Conservation (phyloP, 2,113 vertebrate species). For the Varanus salvator region DNA sequence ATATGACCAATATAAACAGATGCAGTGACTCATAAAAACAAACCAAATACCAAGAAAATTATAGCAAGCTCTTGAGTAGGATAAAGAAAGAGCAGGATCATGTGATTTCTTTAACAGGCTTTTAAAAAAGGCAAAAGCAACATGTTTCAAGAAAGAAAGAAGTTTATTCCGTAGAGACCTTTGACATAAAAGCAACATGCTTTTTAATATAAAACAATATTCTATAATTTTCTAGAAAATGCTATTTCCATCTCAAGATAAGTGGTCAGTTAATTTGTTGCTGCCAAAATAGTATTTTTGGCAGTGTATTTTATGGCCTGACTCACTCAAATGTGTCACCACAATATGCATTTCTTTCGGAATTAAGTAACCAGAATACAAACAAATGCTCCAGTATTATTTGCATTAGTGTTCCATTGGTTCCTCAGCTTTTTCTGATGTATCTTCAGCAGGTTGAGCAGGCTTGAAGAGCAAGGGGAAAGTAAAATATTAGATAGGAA, state of each 20-base stretch:
- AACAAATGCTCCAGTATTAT: conserved; percentile 53
- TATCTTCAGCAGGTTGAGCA: conserved; percentile 84
- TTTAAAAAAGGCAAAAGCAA: conserved; percentile 34
- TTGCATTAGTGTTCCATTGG: conserved; percentile 93
- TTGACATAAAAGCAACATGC: conserved; percentile 73
- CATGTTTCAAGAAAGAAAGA: conserved; percentile 60
- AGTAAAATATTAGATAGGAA: background rate
- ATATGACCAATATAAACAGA: background rate
- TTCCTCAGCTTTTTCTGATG: conserved; percentile 85
- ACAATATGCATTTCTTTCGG: conserved; percentile 54
- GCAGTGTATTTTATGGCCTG: conserved; percentile 50
- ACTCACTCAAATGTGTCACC: conserved; percentile 60
- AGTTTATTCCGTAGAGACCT: conserved; percentile 78
- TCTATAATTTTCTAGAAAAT: conserved; percentile 75
- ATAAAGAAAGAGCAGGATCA: too few relatives aligned
- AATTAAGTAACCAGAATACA: conserved; percentile 65
- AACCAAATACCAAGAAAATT: background rate
- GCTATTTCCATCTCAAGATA: conserved; percentile 65
- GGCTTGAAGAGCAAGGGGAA: conserved; percentile 69
- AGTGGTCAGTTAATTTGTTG: conserved; percentile 45
- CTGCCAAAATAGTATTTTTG: conserved; percentile 55
- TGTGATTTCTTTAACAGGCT: background rate
- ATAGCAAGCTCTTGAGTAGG: background rate
- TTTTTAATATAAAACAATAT: conserved; percentile 77
- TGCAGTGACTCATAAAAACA: background rate